These are phyloP conservation scores for Charina bottae DNA, from an alignment of 2,113 vertebrate genomes.

Conservation along the genomic window DNA sequence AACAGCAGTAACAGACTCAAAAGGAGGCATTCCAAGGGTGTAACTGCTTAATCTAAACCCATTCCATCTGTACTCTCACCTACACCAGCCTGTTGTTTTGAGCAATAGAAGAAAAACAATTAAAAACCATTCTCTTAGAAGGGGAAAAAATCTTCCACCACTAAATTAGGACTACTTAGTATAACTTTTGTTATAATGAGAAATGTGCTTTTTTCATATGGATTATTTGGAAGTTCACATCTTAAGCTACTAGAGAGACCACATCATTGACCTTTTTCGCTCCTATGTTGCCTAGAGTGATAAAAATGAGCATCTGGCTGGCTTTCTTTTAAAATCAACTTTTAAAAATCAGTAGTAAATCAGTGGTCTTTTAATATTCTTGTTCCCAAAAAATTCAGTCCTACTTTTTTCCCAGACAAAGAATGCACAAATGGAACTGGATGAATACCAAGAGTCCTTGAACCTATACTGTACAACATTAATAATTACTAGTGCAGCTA, in stretches of 20 bases:
- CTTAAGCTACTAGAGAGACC: background rate
- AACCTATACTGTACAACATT: background rate
- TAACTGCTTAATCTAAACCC: background rate
- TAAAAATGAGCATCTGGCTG: background rate
- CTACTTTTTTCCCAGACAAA: background rate
- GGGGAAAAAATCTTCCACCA: background rate
- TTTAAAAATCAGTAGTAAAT: background rate
- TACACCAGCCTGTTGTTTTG: background rate
- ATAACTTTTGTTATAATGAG: background rate
- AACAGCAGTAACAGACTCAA: background rate
- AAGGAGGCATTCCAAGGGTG: background rate
- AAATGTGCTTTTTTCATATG: background rate
- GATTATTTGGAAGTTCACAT: background rate
- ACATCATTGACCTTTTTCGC: background rate
- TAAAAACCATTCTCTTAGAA: background rate
- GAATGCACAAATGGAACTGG: background rate
- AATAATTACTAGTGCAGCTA: background rate
- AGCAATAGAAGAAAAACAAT: background rate
- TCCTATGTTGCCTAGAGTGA: background rate
- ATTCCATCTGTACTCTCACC: background rate
- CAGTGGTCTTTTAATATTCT: background rate
- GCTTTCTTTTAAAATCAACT: background rate
- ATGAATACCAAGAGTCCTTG: background rate
- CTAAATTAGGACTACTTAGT: background rate
- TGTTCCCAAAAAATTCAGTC: background rate